Percentiles rank a stretch among this genome's conserved stretches.
Conservation (phyloP, 2,888 invertebrate species). For the Luperina testacea region DNA sequence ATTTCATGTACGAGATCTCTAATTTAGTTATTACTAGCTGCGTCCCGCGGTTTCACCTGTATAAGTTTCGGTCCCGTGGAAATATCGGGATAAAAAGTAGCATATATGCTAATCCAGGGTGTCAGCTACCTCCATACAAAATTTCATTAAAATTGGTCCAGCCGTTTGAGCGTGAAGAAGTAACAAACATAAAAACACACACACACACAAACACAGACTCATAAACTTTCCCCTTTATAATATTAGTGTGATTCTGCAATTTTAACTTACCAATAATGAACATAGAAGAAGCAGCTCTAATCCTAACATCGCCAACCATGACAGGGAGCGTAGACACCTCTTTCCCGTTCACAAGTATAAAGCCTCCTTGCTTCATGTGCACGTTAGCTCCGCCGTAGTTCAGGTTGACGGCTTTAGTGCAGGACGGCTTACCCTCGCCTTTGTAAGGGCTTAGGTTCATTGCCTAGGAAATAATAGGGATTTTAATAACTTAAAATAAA, state of each 20-base stretch:
- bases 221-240: no score
- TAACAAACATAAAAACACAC: no score
- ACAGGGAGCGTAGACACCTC: constrained; percentile 92
- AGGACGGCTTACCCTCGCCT: constrained; percentile 92
- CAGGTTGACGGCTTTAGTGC: constrained; percentile 94
- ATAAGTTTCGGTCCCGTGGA: no score
- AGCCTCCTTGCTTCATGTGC: constrained; percentile 94
- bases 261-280: constrained; percentile 91
- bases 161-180: no score
- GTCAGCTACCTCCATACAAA: no score
- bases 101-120: no score
- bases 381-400: constrained; percentile 89
- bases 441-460: constrained; percentile 91
- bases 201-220: no score
- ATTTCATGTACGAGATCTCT: background rate
- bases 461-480: constrained; percentile 79
- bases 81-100: no score
- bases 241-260: no score
- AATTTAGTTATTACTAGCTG: background rate
- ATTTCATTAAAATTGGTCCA: no score
- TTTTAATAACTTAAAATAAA: no score
- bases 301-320: constrained; percentile 90
- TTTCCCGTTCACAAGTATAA: constrained; percentile 92
- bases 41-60: no score
- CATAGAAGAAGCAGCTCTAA: constrained; percentile 94